Percentiles rank a stretch among this genome's conserved stretches.
phyloP scores from a whole-genome alignment of 2,797 vertebrate genomes.

The Danionella dracula region DNA sequence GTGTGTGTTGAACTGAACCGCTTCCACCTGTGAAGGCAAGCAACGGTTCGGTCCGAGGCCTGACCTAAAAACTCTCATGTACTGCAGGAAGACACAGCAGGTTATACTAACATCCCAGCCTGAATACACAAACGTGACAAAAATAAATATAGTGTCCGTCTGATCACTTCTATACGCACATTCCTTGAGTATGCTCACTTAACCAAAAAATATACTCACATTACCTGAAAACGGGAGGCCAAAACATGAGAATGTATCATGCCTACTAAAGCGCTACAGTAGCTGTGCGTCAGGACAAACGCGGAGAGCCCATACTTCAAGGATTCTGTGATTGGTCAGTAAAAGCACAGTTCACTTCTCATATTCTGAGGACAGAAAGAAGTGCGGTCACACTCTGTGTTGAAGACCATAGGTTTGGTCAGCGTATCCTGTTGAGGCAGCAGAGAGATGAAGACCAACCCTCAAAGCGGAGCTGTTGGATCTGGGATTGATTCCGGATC shows the following conservation, averaged over 20 bases:
- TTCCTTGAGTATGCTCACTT: slow-evolving; percentile 59
- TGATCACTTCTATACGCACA: slow-evolving; percentile 61
- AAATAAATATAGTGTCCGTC: slow-evolving; percentile 67
- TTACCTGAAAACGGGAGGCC: slow-evolving; percentile 54
- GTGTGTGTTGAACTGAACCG: background rate
- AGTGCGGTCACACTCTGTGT: slow-evolving; percentile 44
- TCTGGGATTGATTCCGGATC: slow-evolving; percentile 36
- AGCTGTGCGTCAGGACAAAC: slow-evolving; percentile 34
- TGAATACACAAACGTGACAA: slow-evolving; percentile 61
- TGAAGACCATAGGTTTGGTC: slow-evolving; percentile 47
- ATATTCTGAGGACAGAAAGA: slow-evolving; percentile 26
- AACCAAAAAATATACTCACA: slow-evolving; percentile 61
- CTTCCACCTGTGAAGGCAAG: background rate
- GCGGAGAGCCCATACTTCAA: slow-evolving; percentile 24
- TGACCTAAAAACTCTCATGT: slow-evolving; percentile 42
- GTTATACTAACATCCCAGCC: slow-evolving; percentile 33
- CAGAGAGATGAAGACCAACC: slow-evolving; percentile 27
- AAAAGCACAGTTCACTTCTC: slow-evolving; percentile 17
- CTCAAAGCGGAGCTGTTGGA: slow-evolving; percentile 53
- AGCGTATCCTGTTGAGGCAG: slow-evolving; percentile 28
- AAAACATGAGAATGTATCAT: slow-evolving; percentile 45
- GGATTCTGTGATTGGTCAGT: slow-evolving; percentile 20
- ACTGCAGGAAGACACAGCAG: slow-evolving; percentile 50
- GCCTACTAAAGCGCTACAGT: slow-evolving; percentile 31
- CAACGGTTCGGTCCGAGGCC: background rate